Percentiles rank a stretch among this genome's conserved stretches.
These are phyloP conservation scores for Ictalurus punctatus DNA, from an alignment of 2,113 vertebrate species.

Conservation along the genomic window DNA sequence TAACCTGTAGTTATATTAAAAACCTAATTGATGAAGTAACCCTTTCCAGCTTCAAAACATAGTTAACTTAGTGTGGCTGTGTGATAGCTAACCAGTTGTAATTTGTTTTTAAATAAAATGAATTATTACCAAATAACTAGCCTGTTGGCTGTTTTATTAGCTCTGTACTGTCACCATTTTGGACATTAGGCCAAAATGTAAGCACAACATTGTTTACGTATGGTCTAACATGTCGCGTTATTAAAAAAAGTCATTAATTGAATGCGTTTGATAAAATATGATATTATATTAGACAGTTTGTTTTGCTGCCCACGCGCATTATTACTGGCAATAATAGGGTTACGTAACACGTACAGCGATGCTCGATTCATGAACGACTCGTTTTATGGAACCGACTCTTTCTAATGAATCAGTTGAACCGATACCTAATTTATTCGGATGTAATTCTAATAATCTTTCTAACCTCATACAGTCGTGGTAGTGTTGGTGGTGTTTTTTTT, in stretches of 20 bases:
- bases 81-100: not conserved
- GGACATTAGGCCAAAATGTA: not conserved
- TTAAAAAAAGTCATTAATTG: not conserved
- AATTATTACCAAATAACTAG: not conserved
- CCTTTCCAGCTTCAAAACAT: not conserved
- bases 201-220: not conserved
- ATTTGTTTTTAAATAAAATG: not conserved
- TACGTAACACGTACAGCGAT: slow-evolving; percentile 20
- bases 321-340: not conserved
- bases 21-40: not conserved
- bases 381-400: not conserved
- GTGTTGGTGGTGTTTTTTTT: no score
- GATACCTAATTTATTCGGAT: not conserved
- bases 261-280: not conserved
- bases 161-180: slow-evolving; percentile 23
- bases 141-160: not conserved
- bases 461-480: not conserved
- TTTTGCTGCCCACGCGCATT: not conserved
- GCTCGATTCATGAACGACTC: not conserved
- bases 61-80: not conserved
- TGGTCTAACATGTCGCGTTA: not conserved
- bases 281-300: not conserved
- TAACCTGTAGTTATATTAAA: not conserved
- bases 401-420: not conserved
- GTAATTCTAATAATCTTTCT: not conserved